Evolutionary conservation across 2,797 vertebrate species (phyloP), one percentile per base, ranked within the genome.

Genomic region (Characodon lateralis): DNA sequence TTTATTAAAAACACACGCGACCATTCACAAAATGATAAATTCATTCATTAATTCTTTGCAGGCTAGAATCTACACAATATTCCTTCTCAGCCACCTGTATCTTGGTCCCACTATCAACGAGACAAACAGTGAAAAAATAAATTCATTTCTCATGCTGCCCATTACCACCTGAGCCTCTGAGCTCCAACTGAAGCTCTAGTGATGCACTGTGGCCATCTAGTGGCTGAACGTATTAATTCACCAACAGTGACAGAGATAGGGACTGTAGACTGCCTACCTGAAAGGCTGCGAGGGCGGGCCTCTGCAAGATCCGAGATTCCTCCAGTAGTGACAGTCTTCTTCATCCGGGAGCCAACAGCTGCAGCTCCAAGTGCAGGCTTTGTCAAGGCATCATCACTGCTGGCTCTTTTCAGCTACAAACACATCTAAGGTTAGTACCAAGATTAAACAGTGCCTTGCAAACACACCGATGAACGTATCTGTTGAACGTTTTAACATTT

Each of bases 321-420:
- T 87, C 97, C 97, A 0, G 97, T 94, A 0, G 97, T 98, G 61
- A 97, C 91, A 0, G 97, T 99, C 87, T 99, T 99, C 93, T 95
- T 99, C 94, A 99, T 93, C 1, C 97, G 93, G n/a, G 94, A 96
- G 1, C 91, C 91, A 5, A 93, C 91, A 0, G 94, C 82, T 5
- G 90, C 82, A 1, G 94, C 39, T 2, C 94, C 86, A 6, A 93
- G 73, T 0, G 94, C 94, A 0, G 98, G 95, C 78, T 98, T 99
- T 31, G 94, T 96, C 88, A 99, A 92, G 84, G 92, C 96, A 86
- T 99, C 98, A 53, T 99, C 98, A 0, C 98, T 99, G 94, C 96
- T 99, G n/a, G 97, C 97, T 89, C 98, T 94, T 94, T 99, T 99
- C 86, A 99, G 93, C 98, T 99, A 28, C 12, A 89, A 84, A 89